Conservation (phyloP, 2,888 invertebrate genomes). For the Steromphala cineraria region DNA sequence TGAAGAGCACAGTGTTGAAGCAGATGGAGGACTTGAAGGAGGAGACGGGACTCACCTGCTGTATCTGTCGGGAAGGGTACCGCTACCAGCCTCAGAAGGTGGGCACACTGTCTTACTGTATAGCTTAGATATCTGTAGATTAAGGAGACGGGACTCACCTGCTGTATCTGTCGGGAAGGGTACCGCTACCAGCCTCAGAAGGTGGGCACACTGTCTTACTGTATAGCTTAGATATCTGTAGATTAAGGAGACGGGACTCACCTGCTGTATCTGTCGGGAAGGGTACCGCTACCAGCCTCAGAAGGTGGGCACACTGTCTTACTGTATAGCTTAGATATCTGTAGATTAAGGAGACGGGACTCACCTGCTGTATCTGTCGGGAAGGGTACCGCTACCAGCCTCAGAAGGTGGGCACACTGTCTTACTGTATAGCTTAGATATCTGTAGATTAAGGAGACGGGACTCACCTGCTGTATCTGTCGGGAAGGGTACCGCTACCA, state of each 20-base stretch:
- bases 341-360: slow-evolving; percentile 44
- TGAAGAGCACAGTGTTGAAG: slow-evolving; percentile 86
- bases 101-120: not conserved
- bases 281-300: slow-evolving; percentile 89
- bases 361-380: slow-evolving; percentile 97
- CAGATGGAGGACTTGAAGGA: slow-evolving; percentile 97
- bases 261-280: slow-evolving; percentile 98
- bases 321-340: not conserved
- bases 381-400: slow-evolving; percentile 93
- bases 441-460: not conserved
- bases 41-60: slow-evolving; percentile 95
- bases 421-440: not conserved
- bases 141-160: slow-evolving; percentile 81
- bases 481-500: too few relatives aligned
- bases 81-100: slow-evolving; percentile 82
- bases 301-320: slow-evolving; percentile 64
- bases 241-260: slow-evolving; percentile 77
- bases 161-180: slow-evolving; percentile 98
- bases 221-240: not conserved
- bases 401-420: slow-evolving; percentile 67
- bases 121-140: not conserved
- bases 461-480: too few relatives aligned
- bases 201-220: slow-evolving; percentile 50
- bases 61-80: slow-evolving; percentile 98
- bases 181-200: slow-evolving; percentile 85